phyloP scores from a whole-genome alignment of 2,888 invertebrate species.

The Cheiracanthium punctorium region DNA sequence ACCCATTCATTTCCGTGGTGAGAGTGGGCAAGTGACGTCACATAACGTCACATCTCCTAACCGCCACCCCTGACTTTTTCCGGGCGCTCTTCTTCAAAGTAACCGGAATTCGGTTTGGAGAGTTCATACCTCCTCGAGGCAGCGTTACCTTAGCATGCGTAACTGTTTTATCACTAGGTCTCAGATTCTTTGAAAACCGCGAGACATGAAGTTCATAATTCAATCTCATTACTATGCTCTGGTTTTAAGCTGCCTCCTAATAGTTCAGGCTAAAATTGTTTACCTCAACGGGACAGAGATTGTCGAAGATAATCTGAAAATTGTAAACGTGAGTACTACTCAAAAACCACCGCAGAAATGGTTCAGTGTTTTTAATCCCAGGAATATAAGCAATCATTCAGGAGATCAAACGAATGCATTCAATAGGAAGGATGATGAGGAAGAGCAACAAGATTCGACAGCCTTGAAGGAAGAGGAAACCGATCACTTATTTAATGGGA shows the following conservation, averaged over 20 bases:
- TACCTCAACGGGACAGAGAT: constrained; percentile 53
- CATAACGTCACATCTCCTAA: constrained; percentile 25
- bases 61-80: constrained; percentile 13
- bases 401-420: not conserved
- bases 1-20: constrained; percentile 1
- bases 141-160: not conserved
- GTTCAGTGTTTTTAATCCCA: constrained; percentile 45
- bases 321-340: constrained; percentile 9
- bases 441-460: not conserved
- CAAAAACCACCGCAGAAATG: not conserved
- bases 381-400: constrained; percentile 58
- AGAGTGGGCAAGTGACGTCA: constrained; percentile 50
- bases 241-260: not conserved
- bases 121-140: constrained; percentile 30
- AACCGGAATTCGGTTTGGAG: constrained; percentile 50
- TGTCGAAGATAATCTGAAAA: not conserved
- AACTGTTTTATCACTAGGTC: not conserved
- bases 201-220: not conserved
- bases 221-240: not conserved
- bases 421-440: constrained; percentile 35
- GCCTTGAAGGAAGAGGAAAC: constrained; percentile 6
- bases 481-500: not conserved
- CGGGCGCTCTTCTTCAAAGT: constrained; percentile 8
- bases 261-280: constrained; percentile 35
- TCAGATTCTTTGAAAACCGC: not conserved